A percentile compares a stretch with the other conserved stretches of the same genome.
Conservation (phyloP, 2,888 invertebrate species). For the Exocentrus adspersus region DNA sequence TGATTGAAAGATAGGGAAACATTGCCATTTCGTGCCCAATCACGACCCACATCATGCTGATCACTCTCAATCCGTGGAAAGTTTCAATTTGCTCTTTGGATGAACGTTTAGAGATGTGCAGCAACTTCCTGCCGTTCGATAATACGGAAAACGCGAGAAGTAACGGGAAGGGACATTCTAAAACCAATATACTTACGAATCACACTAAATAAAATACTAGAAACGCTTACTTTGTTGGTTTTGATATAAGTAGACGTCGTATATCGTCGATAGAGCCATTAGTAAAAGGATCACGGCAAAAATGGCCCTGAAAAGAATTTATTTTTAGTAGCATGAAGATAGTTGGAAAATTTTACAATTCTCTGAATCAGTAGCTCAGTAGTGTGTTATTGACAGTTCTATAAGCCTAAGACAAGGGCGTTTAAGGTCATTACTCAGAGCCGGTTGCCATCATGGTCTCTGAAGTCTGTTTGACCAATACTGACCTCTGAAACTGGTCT, state of each 20-base stretch:
- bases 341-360: too few species aligned
- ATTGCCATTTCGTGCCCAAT: conserved; percentile 48
- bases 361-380: too few species aligned
- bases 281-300: conserved; percentile 27
- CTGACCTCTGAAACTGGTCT: too few species aligned
- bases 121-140: conserved; percentile 50
- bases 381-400: too few species aligned
- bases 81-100: conserved; percentile 50
- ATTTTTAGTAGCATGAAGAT: neutral
- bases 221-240: conserved; percentile 39
- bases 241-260: conserved; percentile 41
- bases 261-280: conserved; percentile 43
- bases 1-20: conserved; percentile 29
- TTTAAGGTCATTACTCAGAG: too few species aligned
- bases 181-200: neutral
- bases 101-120: conserved; percentile 42
- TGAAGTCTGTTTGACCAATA: too few species aligned
- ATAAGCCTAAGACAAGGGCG: too few species aligned
- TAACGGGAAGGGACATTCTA: conserved; percentile 44
- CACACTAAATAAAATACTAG: neutral
- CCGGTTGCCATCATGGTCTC: too few species aligned
- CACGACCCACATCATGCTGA: conserved; percentile 56
- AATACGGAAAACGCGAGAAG: conserved; percentile 49
- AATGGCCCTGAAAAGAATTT: conserved; percentile 39
- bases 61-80: conserved; percentile 52